phyloP scores from a whole-genome alignment of 2,113 vertebrate genomes.

The Regulus satrapa region DNA sequence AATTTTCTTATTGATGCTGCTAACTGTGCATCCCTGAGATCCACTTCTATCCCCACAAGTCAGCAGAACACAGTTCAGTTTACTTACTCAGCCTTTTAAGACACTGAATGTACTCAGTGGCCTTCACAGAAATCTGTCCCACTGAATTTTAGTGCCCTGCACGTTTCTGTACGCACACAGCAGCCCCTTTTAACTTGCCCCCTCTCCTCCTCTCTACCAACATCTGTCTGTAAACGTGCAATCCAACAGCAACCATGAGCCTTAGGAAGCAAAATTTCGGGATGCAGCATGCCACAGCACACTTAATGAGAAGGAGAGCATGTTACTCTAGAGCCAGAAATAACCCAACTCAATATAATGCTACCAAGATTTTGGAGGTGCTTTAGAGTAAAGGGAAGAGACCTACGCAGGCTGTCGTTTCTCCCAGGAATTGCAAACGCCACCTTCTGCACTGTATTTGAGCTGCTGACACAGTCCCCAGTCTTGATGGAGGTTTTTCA shows the following conservation, averaged over 20 bases:
- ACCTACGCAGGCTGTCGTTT: background rate
- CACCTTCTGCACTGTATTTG: background rate
- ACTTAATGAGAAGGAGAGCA: background rate
- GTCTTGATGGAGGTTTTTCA: background rate
- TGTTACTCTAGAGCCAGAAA: background rate
- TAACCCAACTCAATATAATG: background rate
- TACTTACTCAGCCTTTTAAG: background rate
- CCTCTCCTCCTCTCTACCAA: background rate
- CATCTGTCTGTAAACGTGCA: accelerated
- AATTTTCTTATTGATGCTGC: background rate
- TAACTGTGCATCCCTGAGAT: background rate
- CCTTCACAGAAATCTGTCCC: background rate
- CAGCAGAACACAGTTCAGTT: background rate
- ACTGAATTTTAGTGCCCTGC: background rate
- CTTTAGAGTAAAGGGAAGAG: background rate
- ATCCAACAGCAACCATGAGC: background rate
- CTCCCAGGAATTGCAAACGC: background rate
- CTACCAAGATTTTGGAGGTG: background rate
- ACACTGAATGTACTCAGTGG: background rate
- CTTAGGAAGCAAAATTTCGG: background rate
- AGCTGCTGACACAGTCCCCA: background rate
- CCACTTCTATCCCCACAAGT: background rate
- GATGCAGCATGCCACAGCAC: background rate
- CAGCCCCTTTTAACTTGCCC: background rate
- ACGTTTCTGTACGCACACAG: background rate